These are phyloP conservation scores for Leptobrachium ailaonicum DNA, from an alignment of 2,113 vertebrate genomes.

Conservation along the genomic window DNA sequence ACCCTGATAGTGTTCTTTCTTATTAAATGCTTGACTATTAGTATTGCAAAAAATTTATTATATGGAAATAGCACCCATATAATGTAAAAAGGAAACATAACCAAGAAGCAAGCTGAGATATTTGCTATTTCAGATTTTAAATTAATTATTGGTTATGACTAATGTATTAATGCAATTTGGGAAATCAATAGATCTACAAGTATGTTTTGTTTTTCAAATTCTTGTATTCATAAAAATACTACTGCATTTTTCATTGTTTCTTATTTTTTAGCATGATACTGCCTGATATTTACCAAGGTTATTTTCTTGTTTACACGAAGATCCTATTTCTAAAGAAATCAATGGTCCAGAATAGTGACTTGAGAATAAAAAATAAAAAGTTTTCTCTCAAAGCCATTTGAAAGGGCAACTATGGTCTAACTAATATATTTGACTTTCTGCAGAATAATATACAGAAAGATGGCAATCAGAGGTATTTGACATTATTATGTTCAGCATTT, in stretches of 20 bases:
- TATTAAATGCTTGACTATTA: too few relatives aligned
- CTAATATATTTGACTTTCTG: slow-evolving; percentile 53
- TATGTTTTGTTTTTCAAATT: not conserved
- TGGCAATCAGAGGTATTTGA: slow-evolving; percentile 47
- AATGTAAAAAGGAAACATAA: too few relatives aligned
- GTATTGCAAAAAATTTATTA: too few relatives aligned
- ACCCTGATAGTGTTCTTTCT: too few relatives aligned
- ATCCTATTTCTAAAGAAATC: slow-evolving; percentile 45
- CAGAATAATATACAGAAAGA: slow-evolving; percentile 48
- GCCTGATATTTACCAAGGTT: slow-evolving; percentile 38
- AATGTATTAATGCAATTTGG: too few relatives aligned
- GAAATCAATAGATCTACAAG: not conserved
- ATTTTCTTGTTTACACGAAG: slow-evolving; percentile 34
- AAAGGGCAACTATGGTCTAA: slow-evolving; percentile 28
- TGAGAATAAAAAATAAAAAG: slow-evolving; percentile 38
- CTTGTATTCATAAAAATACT: not conserved
- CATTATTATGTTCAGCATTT: slow-evolving; percentile 62
- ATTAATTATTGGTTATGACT: too few relatives aligned
- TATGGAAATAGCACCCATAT: too few relatives aligned
- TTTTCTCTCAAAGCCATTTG: slow-evolving; percentile 21
- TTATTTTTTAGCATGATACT: slow-evolving; percentile 21
- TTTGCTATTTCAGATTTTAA: too few relatives aligned
- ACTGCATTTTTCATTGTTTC: not conserved
- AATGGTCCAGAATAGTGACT: slow-evolving; percentile 37
- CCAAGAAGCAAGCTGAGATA: too few relatives aligned